phyloP scores from a whole-genome alignment of 2,797 vertebrate species.

The Bryconaethiops microstoma region DNA sequence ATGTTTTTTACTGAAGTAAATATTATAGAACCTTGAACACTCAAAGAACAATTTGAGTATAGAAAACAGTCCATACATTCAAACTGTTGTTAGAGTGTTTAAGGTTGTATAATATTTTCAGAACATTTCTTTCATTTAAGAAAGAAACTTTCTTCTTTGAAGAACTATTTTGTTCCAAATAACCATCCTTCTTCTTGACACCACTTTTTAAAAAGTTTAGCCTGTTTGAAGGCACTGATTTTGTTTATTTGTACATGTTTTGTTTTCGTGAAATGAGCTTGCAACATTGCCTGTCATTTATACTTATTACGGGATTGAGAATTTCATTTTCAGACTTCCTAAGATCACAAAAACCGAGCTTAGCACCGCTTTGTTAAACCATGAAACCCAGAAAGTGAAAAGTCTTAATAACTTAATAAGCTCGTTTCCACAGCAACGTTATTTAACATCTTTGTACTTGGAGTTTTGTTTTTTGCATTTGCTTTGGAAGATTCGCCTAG shows the following conservation, averaged over 20 bases:
- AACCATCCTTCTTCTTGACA: no score
- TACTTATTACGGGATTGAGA: background rate
- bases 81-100: no score
- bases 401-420: background rate
- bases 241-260: background rate
- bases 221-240: no score
- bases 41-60: no score
- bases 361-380: background rate
- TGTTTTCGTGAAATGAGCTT: background rate
- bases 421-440: constrained; percentile 4
- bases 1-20: no score
- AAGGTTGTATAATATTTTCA: no score
- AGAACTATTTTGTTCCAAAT: no score
- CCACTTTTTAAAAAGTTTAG: no score
- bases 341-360: background rate
- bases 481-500: constrained; percentile 6
- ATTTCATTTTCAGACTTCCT: background rate
- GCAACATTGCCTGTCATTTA: background rate
- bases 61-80: no score
- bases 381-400: background rate
- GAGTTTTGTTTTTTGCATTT: background rate
- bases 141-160: no score
- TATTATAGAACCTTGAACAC: no score
- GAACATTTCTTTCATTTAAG: no score
- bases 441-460: background rate